Percentiles rank a stretch among this genome's conserved stretches.
phyloP scores from a whole-genome alignment of 2,113 vertebrate species.

The Xyliphius kryptos region DNA sequence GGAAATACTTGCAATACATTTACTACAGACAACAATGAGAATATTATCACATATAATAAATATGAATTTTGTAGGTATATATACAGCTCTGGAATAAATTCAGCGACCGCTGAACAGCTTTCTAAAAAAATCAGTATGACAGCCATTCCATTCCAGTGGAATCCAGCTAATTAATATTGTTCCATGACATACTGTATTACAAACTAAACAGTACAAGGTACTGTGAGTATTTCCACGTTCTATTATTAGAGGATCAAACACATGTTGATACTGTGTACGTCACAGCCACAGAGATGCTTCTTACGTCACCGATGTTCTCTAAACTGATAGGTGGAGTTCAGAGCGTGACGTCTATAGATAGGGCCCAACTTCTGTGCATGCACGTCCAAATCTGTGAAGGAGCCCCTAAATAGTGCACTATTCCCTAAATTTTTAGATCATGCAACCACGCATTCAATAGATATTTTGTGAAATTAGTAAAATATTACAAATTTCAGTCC shows the following conservation, averaged over 20 bases:
- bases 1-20: too few species aligned
- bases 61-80: too few species aligned
- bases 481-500: too few species aligned
- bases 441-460: not conserved
- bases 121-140: too few species aligned
- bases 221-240: not conserved
- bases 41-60: too few species aligned
- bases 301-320: constrained; percentile 21
- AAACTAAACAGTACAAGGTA: not conserved
- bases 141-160: too few species aligned
- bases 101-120: too few species aligned
- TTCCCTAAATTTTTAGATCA: not conserved
- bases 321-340: constrained; percentile 19
- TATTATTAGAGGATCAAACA: constrained; percentile 1
- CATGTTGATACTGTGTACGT: constrained; percentile 17
- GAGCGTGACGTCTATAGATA: constrained; percentile 35
- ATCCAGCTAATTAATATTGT: too few species aligned
- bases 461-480: too few species aligned
- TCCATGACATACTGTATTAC: too few species aligned
- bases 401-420: not conserved
- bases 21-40: too few species aligned
- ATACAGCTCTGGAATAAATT: too few species aligned
- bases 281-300: constrained; percentile 8
- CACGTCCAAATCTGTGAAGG: not conserved
- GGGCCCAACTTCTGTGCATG: constrained; percentile 42